Conservation (phyloP, 1,140 invertebrate species). For the Zaprionus taronus region DNA sequence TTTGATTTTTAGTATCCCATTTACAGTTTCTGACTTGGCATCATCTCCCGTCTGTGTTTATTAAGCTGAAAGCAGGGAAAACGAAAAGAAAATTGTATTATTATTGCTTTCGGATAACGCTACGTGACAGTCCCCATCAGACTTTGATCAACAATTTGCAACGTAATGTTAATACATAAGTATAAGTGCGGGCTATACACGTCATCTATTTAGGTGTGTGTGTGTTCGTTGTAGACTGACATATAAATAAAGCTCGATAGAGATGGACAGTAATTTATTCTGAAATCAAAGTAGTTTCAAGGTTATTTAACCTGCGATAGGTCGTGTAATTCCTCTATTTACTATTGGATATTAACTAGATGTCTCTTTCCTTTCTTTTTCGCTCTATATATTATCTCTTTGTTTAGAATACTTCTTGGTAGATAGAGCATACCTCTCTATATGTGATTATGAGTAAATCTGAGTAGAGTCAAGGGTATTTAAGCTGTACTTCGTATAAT, state of each 20-base stretch:
- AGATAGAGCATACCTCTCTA: too few relatives aligned
- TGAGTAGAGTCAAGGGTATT: too few relatives aligned
- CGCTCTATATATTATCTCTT: too few relatives aligned
- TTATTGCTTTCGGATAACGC: background rate
- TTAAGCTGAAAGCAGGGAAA: slow-evolving; percentile 45
- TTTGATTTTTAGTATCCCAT: slow-evolving; percentile 61
- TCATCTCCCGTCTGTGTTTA: slow-evolving; percentile 45
- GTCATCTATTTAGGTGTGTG: too few relatives aligned
- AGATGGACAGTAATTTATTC: background rate
- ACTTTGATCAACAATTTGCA: slow-evolving; percentile 6
- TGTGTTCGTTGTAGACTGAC: background rate
- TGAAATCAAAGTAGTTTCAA: background rate
- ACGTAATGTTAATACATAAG: background rate
- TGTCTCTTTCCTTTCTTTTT: too few relatives aligned
- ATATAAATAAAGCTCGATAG: background rate
- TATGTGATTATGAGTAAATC: too few relatives aligned
- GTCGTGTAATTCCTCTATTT: too few relatives aligned
- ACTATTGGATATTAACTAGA: too few relatives aligned
- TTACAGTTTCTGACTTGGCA: slow-evolving; percentile 45
- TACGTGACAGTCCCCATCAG: background rate
- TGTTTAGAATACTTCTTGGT: too few relatives aligned
- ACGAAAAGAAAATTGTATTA: slow-evolving; percentile 17
- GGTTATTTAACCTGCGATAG: background rate
- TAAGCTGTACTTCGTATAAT: too few relatives aligned
- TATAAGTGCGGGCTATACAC: background rate